Base-by-base conservation (phyloP, 2,113 vertebrate genomes). In the Phyllostomus discolor region DNA sequence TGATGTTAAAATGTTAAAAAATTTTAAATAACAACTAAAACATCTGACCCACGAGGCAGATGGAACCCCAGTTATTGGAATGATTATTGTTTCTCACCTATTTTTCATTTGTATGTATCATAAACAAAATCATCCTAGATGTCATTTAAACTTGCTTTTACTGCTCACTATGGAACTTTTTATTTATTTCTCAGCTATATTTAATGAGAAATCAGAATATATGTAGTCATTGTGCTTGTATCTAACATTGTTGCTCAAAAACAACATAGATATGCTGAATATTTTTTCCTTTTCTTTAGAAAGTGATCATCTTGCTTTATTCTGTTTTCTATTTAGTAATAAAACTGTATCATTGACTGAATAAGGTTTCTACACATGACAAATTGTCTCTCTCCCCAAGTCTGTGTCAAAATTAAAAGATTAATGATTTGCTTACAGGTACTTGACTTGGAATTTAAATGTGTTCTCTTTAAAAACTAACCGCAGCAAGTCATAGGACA, bases 401-500 rank as follows among this genome's bases (percentile, higher is more conserved):
- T 52, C 26, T 75, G 28, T 54, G 85, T 95, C 75, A 95, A 90
- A 94, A 81, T 95, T 69, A 81, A 96, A 94, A 91, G 22, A 52
- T 59, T 86, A 93, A 87, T 90, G 38, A 86, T 59, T 90, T 88
- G 14, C 54, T 90, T 84, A 90, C 16, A 84, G 35, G 31, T 4
- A 78, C 54, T 95, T 93, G 19, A 81, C 54, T 95, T 93, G 16
- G 28, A 69, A 95, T 90, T 69, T 90, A 88, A 93, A 24, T 59
- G 28, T 17, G 81, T 14, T 82, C 22, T 80, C 62, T 48, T 91
- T 67, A 59, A 95, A 98, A 98, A 97, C 64, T 96, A 91, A 97
- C 95, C 97, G 35, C 90, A 84, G 54, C 90, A 98, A 98, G 97
- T 97, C 97, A 97, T 86, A 94, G 90, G 90, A 98, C 92, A 98